A percentile compares a stretch with the other conserved stretches of the same genome.
These are phyloP conservation scores for Lapara coniferarum DNA, from an alignment of 2,888 invertebrate species.

Conservation along the genomic window DNA sequence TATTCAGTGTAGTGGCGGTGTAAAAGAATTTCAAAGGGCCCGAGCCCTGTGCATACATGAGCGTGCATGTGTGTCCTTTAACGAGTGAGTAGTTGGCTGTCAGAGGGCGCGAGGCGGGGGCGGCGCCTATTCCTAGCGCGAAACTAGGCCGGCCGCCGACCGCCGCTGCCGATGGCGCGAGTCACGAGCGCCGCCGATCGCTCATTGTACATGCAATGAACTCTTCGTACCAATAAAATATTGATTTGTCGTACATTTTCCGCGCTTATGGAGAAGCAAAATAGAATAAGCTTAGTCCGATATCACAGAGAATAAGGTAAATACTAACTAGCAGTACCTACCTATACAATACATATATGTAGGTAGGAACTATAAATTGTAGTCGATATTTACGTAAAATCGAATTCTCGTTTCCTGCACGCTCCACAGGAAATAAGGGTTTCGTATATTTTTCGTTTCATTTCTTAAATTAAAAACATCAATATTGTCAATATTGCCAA, in stretches of 20 bases:
- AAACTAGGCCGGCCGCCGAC: conserved; percentile 83
- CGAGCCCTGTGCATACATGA: conserved; percentile 49
- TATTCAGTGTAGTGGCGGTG: conserved; percentile 33
- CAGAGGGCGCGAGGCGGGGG: conserved; percentile 74
- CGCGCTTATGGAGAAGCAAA: too few relatives aligned
- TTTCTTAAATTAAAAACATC: background rate
- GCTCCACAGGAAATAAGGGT: too few relatives aligned
- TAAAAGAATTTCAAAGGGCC: conserved; percentile 46
- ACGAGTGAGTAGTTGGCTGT: conserved; percentile 69
- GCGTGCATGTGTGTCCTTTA: conserved; percentile 69
- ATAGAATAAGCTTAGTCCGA: too few relatives aligned
- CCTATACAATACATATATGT: too few relatives aligned
- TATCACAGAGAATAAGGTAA: too few relatives aligned
- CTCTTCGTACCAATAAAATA: background rate
- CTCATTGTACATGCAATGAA: background rate
- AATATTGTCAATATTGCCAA: too few relatives aligned
- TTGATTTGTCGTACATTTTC: too few relatives aligned
- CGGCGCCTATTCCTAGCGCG: conserved; percentile 80
- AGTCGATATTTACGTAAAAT: too few relatives aligned
- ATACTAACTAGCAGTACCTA: too few relatives aligned
- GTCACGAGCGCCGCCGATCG: conserved; percentile 32
- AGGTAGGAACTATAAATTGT: too few relatives aligned
- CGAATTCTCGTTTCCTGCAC: too few relatives aligned
- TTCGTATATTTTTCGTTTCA: background rate
- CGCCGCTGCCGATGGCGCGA: conserved; percentile 50